Evolutionary conservation across 2,113 vertebrate species (phyloP).

Genomic region (Eulemur rufifrons): DNA sequence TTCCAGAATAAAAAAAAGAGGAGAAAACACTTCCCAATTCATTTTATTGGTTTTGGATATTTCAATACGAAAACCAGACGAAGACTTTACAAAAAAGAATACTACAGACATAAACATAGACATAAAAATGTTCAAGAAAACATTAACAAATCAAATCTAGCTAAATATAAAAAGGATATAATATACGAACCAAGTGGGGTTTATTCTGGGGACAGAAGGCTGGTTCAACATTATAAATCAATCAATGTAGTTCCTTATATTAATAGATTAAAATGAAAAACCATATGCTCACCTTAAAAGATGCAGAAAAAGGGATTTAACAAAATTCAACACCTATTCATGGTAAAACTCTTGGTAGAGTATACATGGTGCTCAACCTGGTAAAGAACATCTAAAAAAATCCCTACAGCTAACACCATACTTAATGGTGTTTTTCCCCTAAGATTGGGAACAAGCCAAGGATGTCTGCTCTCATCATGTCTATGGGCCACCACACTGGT

Average conservation of each 20-base stretch:
- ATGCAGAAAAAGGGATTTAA: neutral
- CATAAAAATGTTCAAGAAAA: neutral
- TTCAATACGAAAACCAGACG: neutral
- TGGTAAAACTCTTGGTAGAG: neutral
- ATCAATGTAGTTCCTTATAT: neutral
- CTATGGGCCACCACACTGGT: neutral
- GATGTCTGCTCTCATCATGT: neutral
- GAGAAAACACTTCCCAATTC: neutral
- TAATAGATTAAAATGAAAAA: neutral
- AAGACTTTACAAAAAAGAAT: neutral
- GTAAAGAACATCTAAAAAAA: neutral
- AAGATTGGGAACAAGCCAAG: neutral
- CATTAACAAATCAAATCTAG: neutral
- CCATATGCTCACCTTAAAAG: neutral
- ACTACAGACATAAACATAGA: neutral
- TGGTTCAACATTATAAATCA: neutral
- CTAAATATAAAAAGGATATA: neutral
- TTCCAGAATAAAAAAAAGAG: neutral
- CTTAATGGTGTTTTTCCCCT: neutral
- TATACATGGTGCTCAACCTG: neutral
- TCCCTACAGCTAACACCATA: neutral
- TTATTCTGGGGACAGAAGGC: neutral
- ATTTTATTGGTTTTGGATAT: neutral
- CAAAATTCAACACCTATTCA: neutral
- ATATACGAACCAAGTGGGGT: neutral